These are phyloP conservation scores for Pteronotus mesoamericanus DNA, from an alignment of 2,797 vertebrate genomes.

Conservation along the genomic window DNA sequence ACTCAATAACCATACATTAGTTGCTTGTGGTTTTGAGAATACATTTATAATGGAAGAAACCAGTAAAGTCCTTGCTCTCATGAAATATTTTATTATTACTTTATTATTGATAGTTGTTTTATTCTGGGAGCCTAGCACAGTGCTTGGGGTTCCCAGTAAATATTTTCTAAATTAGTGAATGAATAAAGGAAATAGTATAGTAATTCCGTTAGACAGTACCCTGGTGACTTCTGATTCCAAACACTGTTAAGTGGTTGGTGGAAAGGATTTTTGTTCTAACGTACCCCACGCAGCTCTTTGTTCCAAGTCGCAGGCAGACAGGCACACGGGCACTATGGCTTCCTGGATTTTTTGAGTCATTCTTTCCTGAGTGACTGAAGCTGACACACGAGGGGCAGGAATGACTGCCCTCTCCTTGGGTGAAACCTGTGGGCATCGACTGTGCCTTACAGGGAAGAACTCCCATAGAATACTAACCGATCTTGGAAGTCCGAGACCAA, in stretches of 20 bases:
- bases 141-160: not conserved
- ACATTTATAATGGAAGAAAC: not conserved
- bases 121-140: not conserved
- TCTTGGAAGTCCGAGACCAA: not conserved
- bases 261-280: not conserved
- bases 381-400: not conserved
- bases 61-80: not conserved
- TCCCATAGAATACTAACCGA: not conserved
- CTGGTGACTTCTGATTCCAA: not conserved
- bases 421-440: not conserved
- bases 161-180: conserved; percentile 17
- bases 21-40: not conserved
- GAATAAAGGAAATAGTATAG: not conserved
- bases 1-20: not conserved
- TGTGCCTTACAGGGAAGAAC: not conserved
- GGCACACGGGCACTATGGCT: not conserved
- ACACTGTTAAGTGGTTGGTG: not conserved
- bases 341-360: not conserved
- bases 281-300: not conserved
- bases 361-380: not conserved
- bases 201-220: not conserved
- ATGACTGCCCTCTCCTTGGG: not conserved
- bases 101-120: conserved; percentile 14
- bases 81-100: not conserved
- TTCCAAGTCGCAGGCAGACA: not conserved